Evolutionary conservation across 2,888 invertebrate species (phyloP).

Genomic region (Helicoverpa assulta): DNA sequence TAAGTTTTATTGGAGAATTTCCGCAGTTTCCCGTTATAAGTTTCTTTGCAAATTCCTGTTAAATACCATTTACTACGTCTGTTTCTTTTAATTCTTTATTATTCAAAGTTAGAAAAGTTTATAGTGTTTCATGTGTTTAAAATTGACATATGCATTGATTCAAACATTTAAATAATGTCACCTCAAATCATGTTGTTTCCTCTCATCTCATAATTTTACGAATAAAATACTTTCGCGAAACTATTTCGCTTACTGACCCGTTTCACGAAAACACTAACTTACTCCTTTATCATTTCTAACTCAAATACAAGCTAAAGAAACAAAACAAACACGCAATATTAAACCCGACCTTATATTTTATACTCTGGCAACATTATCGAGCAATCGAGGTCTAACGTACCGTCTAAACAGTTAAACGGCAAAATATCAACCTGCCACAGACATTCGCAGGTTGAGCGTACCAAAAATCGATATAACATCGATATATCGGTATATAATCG

Average conservation of each 20-base stretch:
- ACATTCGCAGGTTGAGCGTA: conserved; percentile 52
- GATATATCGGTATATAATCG: conserved; percentile 64
- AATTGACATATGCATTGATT: too few species aligned
- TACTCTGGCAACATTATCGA: conserved; percentile 23
- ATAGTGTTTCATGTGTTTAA: too few species aligned
- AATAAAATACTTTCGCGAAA: neutral
- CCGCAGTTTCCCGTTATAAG: conserved; percentile 39
- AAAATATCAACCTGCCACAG: conserved; percentile 66
- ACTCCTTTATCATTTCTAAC: conserved; percentile 10
- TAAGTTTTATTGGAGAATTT: conserved; percentile 47
- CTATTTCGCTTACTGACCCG: conserved; percentile 9
- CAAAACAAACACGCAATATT: conserved; percentile 35
- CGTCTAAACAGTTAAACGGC: conserved; percentile 52
- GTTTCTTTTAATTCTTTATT: neutral
- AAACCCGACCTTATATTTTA: conserved; percentile 17
- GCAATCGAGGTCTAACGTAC: conserved; percentile 40
- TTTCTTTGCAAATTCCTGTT: conserved; percentile 31
- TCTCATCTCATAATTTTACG: neutral
- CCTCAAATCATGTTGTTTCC: too few species aligned
- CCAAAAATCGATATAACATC: conserved; percentile 55
- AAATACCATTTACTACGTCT: conserved; percentile 34
- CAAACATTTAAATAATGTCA: too few species aligned
- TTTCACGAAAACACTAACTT: conserved; percentile 20
- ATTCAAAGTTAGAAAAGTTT: neutral
- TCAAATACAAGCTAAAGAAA: conserved; percentile 14